These are phyloP conservation scores for Sarcophaga carnaria DNA, from an alignment of 2,888 invertebrate genomes.

Conservation along the genomic window DNA sequence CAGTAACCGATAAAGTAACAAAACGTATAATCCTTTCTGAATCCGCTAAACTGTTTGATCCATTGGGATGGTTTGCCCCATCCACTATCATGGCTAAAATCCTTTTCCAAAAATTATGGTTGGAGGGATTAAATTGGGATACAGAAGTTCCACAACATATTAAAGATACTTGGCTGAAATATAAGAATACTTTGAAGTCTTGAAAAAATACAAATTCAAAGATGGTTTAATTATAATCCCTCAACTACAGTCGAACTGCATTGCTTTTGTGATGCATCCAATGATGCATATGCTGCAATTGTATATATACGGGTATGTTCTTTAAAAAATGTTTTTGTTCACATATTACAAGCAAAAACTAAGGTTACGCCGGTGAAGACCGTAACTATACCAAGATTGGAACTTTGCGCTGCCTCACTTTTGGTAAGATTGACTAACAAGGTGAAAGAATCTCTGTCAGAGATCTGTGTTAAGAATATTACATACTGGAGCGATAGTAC, in stretches of 20 bases:
- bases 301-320: too few relatives aligned
- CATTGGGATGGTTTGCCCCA: constrained; percentile 17
- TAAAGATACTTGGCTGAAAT: too few relatives aligned
- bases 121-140: background rate
- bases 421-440: constrained; percentile 6
- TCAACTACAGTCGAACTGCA: too few relatives aligned
- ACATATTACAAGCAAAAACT: constrained; percentile 33
- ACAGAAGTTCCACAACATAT: background rate
- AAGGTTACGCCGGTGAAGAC: constrained; percentile 40
- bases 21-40: constrained; percentile 4
- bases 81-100: constrained; percentile 18
- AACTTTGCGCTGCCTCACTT: constrained; percentile 4
- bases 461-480: constrained; percentile 14
- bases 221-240: too few relatives aligned
- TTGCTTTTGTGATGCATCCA: too few relatives aligned
- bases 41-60: constrained; percentile 27
- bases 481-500: constrained; percentile 37
- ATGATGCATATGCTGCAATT: too few relatives aligned
- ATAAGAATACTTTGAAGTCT: too few relatives aligned
- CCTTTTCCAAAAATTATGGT: background rate
- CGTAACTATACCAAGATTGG: constrained; percentile 40
- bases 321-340: background rate
- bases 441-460: constrained; percentile 13
- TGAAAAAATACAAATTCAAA: too few relatives aligned
- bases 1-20: constrained; percentile 1